Conservation (phyloP, 2,797 vertebrate genomes). For the Cheracebus regulus region DNA sequence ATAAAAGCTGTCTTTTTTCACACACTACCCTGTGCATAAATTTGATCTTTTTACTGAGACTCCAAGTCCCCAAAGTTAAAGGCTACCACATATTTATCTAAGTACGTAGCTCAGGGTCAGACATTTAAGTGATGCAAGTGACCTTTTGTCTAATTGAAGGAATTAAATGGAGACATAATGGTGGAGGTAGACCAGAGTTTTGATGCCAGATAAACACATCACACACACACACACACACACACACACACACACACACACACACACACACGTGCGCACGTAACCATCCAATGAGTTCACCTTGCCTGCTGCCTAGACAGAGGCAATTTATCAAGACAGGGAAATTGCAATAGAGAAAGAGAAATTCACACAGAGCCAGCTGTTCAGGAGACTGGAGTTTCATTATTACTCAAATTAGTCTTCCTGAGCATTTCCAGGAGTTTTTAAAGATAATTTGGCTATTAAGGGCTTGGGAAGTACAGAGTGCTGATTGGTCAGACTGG, state of each 20-base stretch:
- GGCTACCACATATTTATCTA: not conserved
- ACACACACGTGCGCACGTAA: not conserved
- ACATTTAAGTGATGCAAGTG: not conserved
- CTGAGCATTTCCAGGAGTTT: not conserved
- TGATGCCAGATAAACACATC: not conserved
- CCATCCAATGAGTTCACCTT: not conserved
- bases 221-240: not conserved
- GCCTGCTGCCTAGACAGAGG: not conserved
- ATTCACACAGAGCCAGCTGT: accelerated
- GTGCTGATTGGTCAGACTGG: not conserved
- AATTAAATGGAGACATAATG: not conserved
- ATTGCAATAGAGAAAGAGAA: not conserved
- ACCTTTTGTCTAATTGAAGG: not conserved
- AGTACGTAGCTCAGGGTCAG: not conserved
- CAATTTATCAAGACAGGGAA: not conserved
- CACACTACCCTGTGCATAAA: not conserved
- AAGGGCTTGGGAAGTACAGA: not conserved
- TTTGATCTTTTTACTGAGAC: not conserved
- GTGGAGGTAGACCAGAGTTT: not conserved
- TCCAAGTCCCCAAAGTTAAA: not conserved
- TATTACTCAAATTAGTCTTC: not conserved
- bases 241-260: not conserved
- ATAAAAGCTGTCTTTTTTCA: not conserved
- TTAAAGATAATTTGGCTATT: no score
- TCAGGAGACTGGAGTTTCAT: not conserved